Conservation (phyloP, 2,113 vertebrate genomes). For the Cephalophus harveyi region DNA sequence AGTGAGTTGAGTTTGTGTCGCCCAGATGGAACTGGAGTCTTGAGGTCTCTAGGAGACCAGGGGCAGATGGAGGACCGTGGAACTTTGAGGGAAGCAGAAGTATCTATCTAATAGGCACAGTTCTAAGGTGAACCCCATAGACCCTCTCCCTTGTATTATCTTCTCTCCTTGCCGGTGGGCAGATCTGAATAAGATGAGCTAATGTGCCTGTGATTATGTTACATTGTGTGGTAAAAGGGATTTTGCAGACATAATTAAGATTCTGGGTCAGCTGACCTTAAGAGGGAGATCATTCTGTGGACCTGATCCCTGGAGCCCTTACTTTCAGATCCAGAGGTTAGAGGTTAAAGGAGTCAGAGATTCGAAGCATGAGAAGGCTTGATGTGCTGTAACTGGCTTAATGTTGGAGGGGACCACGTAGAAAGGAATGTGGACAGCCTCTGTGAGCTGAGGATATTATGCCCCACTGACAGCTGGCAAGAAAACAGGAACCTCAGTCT, state of each 20-base stretch:
- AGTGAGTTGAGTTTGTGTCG: background rate
- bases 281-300: background rate
- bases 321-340: background rate
- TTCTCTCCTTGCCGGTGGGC: background rate
- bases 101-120: background rate
- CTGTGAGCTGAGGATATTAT: background rate
- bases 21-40: background rate
- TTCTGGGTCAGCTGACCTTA: background rate
- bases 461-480: background rate
- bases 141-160: background rate
- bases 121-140: background rate
- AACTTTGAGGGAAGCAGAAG: background rate
- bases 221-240: background rate
- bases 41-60: background rate
- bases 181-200: background rate
- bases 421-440: fast-evolving
- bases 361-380: background rate
- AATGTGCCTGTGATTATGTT: background rate
- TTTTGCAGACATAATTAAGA: background rate
- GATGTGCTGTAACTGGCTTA: background rate
- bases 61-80: background rate
- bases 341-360: background rate
- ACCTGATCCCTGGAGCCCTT: background rate
- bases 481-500: background rate
- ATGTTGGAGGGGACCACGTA: background rate